These are phyloP conservation scores for Morbakka virulenta DNA, from an alignment of 30 jellyfish, hydroid and myxozoan species.

Conservation along the genomic window DNA sequence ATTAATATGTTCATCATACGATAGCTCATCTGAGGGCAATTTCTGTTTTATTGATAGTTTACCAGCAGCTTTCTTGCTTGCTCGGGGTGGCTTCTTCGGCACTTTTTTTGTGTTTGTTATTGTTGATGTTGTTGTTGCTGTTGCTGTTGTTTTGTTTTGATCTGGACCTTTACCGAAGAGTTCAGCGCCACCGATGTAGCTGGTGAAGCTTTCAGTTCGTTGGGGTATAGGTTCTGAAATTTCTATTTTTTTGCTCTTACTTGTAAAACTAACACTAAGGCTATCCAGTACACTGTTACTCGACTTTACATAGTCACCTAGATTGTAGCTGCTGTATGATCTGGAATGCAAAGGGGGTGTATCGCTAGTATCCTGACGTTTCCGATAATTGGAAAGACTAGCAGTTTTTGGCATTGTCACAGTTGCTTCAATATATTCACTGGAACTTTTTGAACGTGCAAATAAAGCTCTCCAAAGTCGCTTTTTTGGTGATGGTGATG, in stretches of 20 bases:
- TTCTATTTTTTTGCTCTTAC: constrained; percentile 55
- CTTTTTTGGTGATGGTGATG: constrained; percentile 60
- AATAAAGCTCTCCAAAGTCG: constrained; percentile 85
- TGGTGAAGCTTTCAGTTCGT: constrained; percentile 54
- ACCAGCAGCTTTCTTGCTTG: no score
- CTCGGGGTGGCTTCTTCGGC: no score
- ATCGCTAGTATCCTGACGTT: constrained; percentile 39
- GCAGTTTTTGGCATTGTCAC: constrained; percentile 34
- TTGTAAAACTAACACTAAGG: constrained; percentile 27
- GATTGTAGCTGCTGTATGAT: constrained; percentile 62
- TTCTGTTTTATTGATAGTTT: no score
- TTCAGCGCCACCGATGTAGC: constrained; percentile 57
- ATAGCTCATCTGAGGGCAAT: no score
- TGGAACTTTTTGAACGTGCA: constrained; percentile 57
- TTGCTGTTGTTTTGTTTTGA: no score
- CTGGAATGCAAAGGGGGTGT: constrained; percentile 23
- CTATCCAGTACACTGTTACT: constrained; percentile 16
- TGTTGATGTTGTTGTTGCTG: no score
- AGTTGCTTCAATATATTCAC: constrained; percentile 38
- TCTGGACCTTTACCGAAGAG: no score
- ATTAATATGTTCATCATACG: no score
- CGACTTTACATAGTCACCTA: constrained; percentile 24
- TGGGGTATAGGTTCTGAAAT: constrained; percentile 65
- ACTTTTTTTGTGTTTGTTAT: no score
- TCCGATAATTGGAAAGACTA: constrained; percentile 32